phyloP scores from a whole-genome alignment of 2,113 vertebrate species.

The Sphaerodactylus townsendi region DNA sequence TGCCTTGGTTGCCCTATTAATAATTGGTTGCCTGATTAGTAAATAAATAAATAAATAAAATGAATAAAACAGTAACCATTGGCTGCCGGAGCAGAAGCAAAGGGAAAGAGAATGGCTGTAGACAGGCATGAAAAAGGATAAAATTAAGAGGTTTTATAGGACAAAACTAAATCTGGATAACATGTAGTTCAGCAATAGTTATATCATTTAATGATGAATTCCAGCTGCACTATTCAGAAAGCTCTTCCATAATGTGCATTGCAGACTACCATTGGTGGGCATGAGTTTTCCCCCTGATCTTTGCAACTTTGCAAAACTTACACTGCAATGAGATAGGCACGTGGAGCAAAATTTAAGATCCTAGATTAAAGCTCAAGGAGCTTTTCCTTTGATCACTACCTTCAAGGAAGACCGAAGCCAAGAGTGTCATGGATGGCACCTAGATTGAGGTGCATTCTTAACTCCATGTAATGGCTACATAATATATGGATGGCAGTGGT shows the following conservation, averaged over 20 bases:
- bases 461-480: too few relatives aligned
- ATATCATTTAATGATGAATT: not conserved
- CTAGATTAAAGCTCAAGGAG: too few relatives aligned
- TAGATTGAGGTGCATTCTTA: too few relatives aligned
- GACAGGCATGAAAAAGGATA: not conserved
- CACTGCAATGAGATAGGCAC: too few relatives aligned
- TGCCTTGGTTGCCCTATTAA: too few relatives aligned
- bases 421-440: too few relatives aligned
- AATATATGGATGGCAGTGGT: too few relatives aligned
- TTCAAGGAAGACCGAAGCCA: not conserved
- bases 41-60: too few relatives aligned
- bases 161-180: not conserved
- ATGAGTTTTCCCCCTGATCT: not conserved
- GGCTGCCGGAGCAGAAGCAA: not conserved
- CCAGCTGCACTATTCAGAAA: too few relatives aligned
- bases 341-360: not conserved
- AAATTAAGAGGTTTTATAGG: too few relatives aligned
- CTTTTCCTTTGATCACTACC: not conserved
- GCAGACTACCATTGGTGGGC: not conserved
- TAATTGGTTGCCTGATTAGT: too few relatives aligned
- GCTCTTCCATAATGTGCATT: not conserved
- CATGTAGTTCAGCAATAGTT: not conserved
- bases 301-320: not conserved
- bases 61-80: not conserved
- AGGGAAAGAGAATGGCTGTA: not conserved